Evolutionary conservation across 2,797 vertebrate species (phyloP).

Genomic region (Pogonophryne albipinna): DNA sequence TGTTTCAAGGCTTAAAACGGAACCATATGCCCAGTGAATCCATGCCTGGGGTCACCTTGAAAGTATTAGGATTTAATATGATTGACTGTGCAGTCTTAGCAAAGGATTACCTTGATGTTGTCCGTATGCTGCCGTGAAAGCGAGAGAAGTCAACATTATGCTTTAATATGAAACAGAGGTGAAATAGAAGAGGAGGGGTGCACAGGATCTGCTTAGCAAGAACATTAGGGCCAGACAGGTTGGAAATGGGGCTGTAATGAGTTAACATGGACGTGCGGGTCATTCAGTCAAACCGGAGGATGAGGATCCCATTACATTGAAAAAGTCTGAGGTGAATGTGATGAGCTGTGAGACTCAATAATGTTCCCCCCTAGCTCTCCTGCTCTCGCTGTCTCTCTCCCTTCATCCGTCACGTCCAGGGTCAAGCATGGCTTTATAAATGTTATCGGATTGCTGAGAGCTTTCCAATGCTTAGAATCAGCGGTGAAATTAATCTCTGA

Average conservation of each 20-base stretch:
- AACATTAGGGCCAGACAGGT: constrained; percentile 31
- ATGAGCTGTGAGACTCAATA: constrained; percentile 72
- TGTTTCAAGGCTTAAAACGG: constrained; percentile 66
- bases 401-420: constrained; percentile 66
- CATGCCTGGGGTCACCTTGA: constrained; percentile 75
- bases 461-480: constrained; percentile 72
- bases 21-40: constrained; percentile 74
- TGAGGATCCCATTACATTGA: constrained; percentile 66
- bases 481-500: constrained; percentile 83
- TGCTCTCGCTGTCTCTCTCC: constrained; percentile 35
- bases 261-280: constrained; percentile 52
- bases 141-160: constrained; percentile 64
- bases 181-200: constrained; percentile 13
- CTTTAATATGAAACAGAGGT: constrained; percentile 56
- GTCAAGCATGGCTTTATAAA: constrained; percentile 78
- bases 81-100: constrained; percentile 75
- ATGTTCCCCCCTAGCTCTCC: constrained; percentile 20
- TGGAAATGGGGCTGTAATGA: constrained; percentile 51
- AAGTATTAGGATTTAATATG: constrained; percentile 82
- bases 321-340: constrained; percentile 74
- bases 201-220: constrained; percentile 11
- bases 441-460: constrained; percentile 81
- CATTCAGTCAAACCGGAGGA: constrained; percentile 61
- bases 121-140: constrained; percentile 64
- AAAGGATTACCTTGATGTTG: constrained; percentile 75